Evolutionary conservation across 2,113 vertebrate species (phyloP), one percentile per base, ranked within the genome.

Genomic region (Brachirus orientalis): DNA sequence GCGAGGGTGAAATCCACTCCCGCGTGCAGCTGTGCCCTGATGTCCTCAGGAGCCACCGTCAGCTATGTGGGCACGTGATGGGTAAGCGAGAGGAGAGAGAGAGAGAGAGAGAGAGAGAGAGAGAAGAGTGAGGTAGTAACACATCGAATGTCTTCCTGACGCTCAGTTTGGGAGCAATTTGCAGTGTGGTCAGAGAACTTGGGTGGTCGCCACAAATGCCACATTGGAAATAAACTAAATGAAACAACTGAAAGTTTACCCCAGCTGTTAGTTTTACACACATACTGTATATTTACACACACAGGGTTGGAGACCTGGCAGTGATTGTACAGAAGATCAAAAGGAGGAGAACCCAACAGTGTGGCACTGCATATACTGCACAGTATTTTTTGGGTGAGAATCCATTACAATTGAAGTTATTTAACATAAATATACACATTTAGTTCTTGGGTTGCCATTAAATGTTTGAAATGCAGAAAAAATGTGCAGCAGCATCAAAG

Each of bases 11-110:
- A 83, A 84, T 72, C 81, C 58, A 69, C 55, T 11, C 71, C 48
- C 1, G 3, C 35, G 57, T 57, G 81, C 83, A 87, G 85, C 84
- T 90, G 77, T 61, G 69, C 69, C 51, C 72, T 61, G 68, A 68
- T 61, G 69, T 87, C 83, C 64, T 72, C 53, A 62, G 77, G 68
- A 62, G 57, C 64, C 67, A 45, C 18, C 38, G 70, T 65, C 75
- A 77, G 45, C 75, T 47, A 65, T 44, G 54, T 1, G 55, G 28
- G 53, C 88, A 83, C 19, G 60, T 79, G 75, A 79, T 63, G 69
- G 59, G 44, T 8, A 62, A 79, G 63, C 62, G 60, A 40, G 20
- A 36, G 68, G 53, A 75, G 55, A 8, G 43, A 10, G 43, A 44
- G 12, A 44, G 43, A 10, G 8, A 44, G 43, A 10, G 43, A 44